Conservation (phyloP, 2,113 vertebrate species). For the Sclerurus mexicanus region DNA sequence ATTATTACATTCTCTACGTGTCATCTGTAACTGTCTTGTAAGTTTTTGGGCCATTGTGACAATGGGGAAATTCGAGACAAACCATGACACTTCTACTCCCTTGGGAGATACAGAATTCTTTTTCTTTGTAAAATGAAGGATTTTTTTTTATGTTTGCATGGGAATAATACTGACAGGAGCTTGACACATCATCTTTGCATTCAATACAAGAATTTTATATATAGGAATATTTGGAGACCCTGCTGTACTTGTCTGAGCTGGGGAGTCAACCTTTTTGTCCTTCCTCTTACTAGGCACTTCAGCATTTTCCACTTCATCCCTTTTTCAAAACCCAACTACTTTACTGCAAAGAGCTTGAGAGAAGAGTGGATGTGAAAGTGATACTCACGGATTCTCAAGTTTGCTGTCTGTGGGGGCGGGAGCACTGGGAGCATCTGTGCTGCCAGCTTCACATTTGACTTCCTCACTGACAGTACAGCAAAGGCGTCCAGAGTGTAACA, state of each 20-base stretch:
- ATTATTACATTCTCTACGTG: background rate
- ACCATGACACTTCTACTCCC: background rate
- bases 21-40: background rate
- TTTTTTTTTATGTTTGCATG: background rate
- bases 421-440: background rate
- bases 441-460: background rate
- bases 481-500: background rate
- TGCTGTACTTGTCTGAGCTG: background rate
- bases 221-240: background rate
- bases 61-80: background rate
- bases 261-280: background rate
- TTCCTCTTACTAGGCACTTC: background rate
- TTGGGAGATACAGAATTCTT: background rate
- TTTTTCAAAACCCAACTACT: background rate
- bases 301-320: background rate
- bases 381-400: background rate
- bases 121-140: background rate
- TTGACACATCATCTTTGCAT: background rate
- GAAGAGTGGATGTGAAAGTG: background rate
- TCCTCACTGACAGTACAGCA: background rate
- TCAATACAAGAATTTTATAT: background rate
- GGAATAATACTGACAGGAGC: background rate
- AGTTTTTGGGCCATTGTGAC: background rate
- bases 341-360: background rate
- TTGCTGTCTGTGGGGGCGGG: background rate